Evolutionary conservation across 2,888 invertebrate genomes (phyloP).

Genomic region (Glaucopsyche alexis): DNA sequence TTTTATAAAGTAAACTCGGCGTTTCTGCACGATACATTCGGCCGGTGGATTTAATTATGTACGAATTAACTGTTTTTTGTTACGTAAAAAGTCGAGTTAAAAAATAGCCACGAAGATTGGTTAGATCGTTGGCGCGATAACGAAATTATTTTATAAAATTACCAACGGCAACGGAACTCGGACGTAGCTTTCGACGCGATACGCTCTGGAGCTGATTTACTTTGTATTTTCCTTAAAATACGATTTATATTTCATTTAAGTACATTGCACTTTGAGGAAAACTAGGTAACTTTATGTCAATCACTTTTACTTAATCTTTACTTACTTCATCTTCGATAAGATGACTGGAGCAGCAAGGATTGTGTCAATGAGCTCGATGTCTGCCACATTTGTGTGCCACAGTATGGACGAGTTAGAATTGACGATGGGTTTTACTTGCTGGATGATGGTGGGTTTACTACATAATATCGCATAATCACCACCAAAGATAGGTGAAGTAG

Average conservation of each 20-base stretch:
- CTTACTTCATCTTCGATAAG: no score
- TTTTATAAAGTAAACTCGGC: slow-evolving; percentile 21
- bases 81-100: slow-evolving; percentile 6
- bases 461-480: no score
- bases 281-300: neutral
- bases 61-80: slow-evolving; percentile 13
- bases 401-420: no score
- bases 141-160: slow-evolving; percentile 15
- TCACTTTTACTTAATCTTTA: neutral
- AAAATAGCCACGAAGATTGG: slow-evolving; percentile 14
- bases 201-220: neutral
- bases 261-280: slow-evolving; percentile 1
- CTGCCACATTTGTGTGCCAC: no score
- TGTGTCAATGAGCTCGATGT: no score
- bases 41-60: slow-evolving; percentile 22
- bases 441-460: no score
- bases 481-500: no score
- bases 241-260: neutral
- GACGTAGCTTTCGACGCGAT: slow-evolving; percentile 5
- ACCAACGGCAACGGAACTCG: neutral
- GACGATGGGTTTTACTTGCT: no score
- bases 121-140: slow-evolving; percentile 7
- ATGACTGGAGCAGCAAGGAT: no score
- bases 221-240: neutral
- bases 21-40: slow-evolving; percentile 26